These are phyloP conservation scores for Campoplex nolae DNA, from an alignment of 2,888 invertebrate species.

Conservation along the genomic window DNA sequence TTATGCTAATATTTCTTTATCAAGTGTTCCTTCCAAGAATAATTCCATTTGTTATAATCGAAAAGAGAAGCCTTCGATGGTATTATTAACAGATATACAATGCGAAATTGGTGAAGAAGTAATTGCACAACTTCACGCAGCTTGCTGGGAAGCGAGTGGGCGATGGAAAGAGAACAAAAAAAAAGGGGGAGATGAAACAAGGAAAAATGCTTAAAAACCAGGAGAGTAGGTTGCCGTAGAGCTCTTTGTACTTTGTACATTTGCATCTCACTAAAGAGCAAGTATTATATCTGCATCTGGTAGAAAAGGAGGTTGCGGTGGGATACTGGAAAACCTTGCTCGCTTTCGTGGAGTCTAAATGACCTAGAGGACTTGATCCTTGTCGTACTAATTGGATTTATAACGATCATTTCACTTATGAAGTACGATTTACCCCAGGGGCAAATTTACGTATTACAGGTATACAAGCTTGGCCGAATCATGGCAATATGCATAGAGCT, in stretches of 20 bases:
- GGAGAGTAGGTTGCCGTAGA: constrained; percentile 20
- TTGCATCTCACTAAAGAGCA: constrained; percentile 60
- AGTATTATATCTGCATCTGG: constrained; percentile 54
- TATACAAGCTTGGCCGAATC: constrained; percentile 25
- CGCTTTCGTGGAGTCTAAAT: constrained; percentile 45
- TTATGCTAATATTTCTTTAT: constrained; percentile 46
- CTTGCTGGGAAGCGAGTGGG: constrained; percentile 35
- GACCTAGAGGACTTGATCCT: constrained; percentile 60
- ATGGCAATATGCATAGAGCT: background rate
- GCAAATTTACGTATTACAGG: constrained; percentile 22
- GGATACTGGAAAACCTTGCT: constrained; percentile 30
- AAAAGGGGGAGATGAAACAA: background rate
- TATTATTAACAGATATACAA: constrained; percentile 46
- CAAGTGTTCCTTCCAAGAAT: constrained; percentile 20
- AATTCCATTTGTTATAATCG: background rate
- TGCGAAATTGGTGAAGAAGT: constrained; percentile 40
- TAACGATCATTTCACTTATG: constrained; percentile 63
- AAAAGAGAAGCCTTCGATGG: constrained; percentile 9
- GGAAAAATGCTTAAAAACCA: background rate
- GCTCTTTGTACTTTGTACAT: constrained; percentile 62
- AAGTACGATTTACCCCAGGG: constrained; percentile 49
- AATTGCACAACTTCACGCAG: constrained; percentile 42
- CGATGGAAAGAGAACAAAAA: constrained; percentile 11
- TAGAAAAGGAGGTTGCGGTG: constrained; percentile 14
- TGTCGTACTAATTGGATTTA: constrained; percentile 66